phyloP scores from a whole-genome alignment of 2,797 vertebrate species.

The Epinephelus coioides region DNA sequence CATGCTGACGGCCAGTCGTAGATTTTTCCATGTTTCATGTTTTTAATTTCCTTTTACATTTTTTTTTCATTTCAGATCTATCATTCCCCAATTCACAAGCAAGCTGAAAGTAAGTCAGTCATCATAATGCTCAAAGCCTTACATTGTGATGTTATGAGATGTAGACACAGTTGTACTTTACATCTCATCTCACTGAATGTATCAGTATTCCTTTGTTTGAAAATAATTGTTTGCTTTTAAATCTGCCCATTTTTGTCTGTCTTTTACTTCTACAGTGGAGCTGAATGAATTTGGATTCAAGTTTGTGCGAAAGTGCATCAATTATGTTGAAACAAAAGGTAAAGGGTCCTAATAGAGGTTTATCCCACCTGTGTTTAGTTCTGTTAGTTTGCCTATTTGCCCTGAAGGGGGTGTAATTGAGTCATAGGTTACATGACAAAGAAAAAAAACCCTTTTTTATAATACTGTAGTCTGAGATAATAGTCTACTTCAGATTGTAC shows the following conservation, averaged over 20 bases:
- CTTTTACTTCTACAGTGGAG: conserved; percentile 88
- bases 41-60: conserved; percentile 40
- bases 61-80: conserved; percentile 91
- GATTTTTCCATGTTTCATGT: conserved; percentile 38
- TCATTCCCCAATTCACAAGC: conserved; percentile 96
- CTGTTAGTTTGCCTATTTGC: conserved; percentile 14
- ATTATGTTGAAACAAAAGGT: conserved; percentile 95
- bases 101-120: conserved; percentile 95
- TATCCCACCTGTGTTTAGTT: neutral
- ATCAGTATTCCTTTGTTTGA: neutral
- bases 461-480: conserved; percentile 4
- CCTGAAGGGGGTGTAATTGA: conserved; percentile 72
- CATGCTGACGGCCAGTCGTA: neutral
- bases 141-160: neutral
- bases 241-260: neutral
- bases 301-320: conserved; percentile 97
- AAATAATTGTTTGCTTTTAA: neutral
- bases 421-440: conserved; percentile 33
- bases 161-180: neutral
- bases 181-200: neutral
- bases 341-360: conserved; percentile 42
- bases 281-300: conserved; percentile 96
- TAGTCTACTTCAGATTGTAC: conserved; percentile 19
- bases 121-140: neutral
- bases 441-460: conserved; percentile 6